A percentile compares a stretch with the other conserved stretches of the same genome.
Evolutionary conservation across 2,888 invertebrate genomes (phyloP).

Genomic region (Protodeltote pygarga): DNA sequence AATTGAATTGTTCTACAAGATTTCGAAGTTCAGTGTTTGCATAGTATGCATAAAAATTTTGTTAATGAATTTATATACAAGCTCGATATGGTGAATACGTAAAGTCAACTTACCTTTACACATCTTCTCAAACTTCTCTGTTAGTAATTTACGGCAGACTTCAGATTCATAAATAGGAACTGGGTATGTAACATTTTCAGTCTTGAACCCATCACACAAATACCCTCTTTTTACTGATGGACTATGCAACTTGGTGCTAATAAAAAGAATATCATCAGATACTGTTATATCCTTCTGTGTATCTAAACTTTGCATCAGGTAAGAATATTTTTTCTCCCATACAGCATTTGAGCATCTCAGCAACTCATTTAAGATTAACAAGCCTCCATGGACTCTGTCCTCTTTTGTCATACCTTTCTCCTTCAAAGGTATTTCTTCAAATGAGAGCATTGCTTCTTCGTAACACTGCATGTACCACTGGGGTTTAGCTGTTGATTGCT

Average conservation of each 20-base stretch:
- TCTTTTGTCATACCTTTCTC: slow-evolving; percentile 94
- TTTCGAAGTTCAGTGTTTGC: too few species aligned
- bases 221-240: slow-evolving; percentile 86
- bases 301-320: slow-evolving; percentile 88
- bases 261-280: slow-evolving; percentile 86
- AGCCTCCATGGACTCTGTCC: slow-evolving; percentile 96
- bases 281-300: slow-evolving; percentile 79
- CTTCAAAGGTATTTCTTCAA: slow-evolving; percentile 89
- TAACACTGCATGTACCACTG: slow-evolving; percentile 98
- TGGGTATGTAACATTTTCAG: slow-evolving; percentile 84
- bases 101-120: slow-evolving; percentile 83
- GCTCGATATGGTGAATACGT: neutral
- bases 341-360: slow-evolving; percentile 95
- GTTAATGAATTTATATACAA: neutral
- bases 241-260: slow-evolving; percentile 87
- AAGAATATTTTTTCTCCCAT: slow-evolving; percentile 94
- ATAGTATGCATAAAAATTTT: neutral
- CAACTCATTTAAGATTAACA: slow-evolving; percentile 97
- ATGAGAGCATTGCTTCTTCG: slow-evolving; percentile 94
- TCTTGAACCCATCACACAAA: slow-evolving; percentile 80
- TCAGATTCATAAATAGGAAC: slow-evolving; percentile 93
- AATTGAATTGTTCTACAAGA: too few species aligned
- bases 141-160: slow-evolving; percentile 93
- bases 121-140: slow-evolving; percentile 93
- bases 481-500: slow-evolving; percentile 94